A percentile compares a stretch with the other conserved stretches of the same genome.
phyloP scores from a whole-genome alignment of 1,140 invertebrate species.

The Drosophila mojavensis region DNA sequence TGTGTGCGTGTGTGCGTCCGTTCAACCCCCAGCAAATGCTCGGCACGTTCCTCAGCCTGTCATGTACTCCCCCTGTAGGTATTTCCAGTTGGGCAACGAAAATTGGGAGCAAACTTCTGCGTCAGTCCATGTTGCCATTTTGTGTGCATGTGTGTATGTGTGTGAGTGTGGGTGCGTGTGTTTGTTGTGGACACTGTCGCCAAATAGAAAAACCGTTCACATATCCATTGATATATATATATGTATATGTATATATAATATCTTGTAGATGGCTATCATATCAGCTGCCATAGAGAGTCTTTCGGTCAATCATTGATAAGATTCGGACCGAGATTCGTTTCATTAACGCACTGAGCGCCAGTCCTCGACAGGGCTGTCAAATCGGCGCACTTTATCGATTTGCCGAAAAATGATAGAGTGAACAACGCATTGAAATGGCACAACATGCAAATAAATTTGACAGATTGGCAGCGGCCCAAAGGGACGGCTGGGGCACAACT shows the following conservation, averaged over 20 bases:
- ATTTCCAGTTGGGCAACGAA: constrained; percentile 51
- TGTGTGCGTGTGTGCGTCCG: constrained; percentile 49
- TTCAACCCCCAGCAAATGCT: constrained; percentile 67
- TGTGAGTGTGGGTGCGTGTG: constrained; percentile 13
- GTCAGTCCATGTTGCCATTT: constrained; percentile 67
- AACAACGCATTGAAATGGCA: constrained; percentile 54
- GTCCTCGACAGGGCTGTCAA: constrained; percentile 13
- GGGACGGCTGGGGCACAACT: constrained; percentile 1
- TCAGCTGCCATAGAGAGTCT: neutral
- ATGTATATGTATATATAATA: constrained; percentile 5
- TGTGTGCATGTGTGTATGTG: constrained; percentile 33
- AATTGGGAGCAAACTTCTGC: constrained; percentile 29
- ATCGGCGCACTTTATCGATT: constrained; percentile 52
- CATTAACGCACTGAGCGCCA: constrained; percentile 28
- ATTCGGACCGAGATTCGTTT: constrained; percentile 21
- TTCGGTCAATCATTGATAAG: constrained; percentile 43
- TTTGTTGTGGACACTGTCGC: constrained; percentile 71
- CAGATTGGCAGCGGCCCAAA: constrained; percentile 42
- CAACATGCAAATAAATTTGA: constrained; percentile 70
- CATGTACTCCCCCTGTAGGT: constrained; percentile 45
- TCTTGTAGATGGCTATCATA: constrained; percentile 15
- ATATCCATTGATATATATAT: constrained; percentile 29
- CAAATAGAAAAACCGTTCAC: constrained; percentile 63
- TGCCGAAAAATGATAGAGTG: constrained; percentile 45
- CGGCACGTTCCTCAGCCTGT: constrained; percentile 64